Evolutionary conservation across 2,888 invertebrate species (phyloP).

Genomic region (Craniophora ligustri): DNA sequence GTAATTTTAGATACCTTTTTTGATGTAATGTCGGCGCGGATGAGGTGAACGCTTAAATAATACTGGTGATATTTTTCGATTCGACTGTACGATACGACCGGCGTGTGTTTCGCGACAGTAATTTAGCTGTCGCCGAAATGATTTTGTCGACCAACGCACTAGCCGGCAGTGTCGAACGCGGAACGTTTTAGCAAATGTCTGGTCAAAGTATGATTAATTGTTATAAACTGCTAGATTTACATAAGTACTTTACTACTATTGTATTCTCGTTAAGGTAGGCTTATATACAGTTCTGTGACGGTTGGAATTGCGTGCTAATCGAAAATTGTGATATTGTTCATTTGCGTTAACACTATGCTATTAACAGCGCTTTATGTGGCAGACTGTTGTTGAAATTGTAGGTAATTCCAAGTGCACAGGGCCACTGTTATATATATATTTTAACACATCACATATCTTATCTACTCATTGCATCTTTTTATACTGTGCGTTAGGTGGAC

Average conservation of each 20-base stretch:
- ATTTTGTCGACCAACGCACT: conserved; percentile 43
- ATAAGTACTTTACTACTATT: conserved; percentile 71
- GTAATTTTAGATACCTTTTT: conserved; percentile 56
- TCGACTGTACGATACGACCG: conserved; percentile 54
- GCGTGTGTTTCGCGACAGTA: conserved; percentile 54
- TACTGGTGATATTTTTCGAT: conserved; percentile 80
- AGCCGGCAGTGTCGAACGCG: conserved; percentile 51
- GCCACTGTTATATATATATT: conserved; percentile 61
- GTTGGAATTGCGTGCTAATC: conserved; percentile 53
- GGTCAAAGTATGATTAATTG: conserved; percentile 78
- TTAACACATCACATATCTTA: conserved; percentile 86
- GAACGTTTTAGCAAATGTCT: conserved; percentile 65
- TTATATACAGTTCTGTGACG: conserved; percentile 64
- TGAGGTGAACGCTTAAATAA: conserved; percentile 61
- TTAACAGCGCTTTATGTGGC: conserved; percentile 24
- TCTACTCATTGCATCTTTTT: conserved; percentile 82
- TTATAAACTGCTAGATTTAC: conserved; percentile 75
- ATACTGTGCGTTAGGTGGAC: conserved; percentile 84
- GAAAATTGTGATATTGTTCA: conserved; percentile 52
- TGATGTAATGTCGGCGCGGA: conserved; percentile 60
- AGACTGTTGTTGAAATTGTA: conserved; percentile 39
- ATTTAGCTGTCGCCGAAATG: conserved; percentile 46
- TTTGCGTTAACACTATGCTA: conserved; percentile 57
- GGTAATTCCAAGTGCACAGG: conserved; percentile 57
- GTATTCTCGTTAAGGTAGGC: conserved; percentile 82